phyloP scores from a whole-genome alignment of 2,888 invertebrate species.

The Chaitophorus viminalis region DNA sequence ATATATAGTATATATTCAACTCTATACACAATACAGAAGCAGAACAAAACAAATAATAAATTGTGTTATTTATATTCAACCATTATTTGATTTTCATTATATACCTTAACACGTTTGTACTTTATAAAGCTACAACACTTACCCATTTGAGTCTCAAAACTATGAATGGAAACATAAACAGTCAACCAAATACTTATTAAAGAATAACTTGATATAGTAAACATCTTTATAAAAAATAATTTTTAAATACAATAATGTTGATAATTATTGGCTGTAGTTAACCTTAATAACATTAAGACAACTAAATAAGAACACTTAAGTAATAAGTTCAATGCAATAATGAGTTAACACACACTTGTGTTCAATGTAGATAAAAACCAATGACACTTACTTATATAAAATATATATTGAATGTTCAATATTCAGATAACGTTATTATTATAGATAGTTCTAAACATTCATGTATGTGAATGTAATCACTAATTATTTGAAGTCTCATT shows the following conservation, averaged over 20 bases:
- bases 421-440: background rate
- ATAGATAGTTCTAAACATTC: background rate
- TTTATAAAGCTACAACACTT: background rate
- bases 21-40: background rate
- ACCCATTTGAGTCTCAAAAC: background rate
- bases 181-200: background rate
- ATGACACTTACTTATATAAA: background rate
- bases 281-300: background rate
- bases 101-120: background rate
- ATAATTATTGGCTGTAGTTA: background rate
- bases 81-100: background rate
- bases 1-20: too few species aligned
- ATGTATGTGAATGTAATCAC: background rate
- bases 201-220: background rate
- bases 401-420: background rate
- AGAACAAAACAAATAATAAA: background rate
- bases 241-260: background rate
- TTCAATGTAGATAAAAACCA: background rate
- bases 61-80: background rate
- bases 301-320: background rate
- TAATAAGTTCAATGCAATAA: background rate
- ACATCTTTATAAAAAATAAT: background rate
- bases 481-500: background rate
- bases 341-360: background rate
- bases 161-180: background rate